A percentile compares a stretch with the other conserved stretches of the same genome.
Conservation (phyloP, 2,113 vertebrate species). For the Erythrolamprus reginae region DNA sequence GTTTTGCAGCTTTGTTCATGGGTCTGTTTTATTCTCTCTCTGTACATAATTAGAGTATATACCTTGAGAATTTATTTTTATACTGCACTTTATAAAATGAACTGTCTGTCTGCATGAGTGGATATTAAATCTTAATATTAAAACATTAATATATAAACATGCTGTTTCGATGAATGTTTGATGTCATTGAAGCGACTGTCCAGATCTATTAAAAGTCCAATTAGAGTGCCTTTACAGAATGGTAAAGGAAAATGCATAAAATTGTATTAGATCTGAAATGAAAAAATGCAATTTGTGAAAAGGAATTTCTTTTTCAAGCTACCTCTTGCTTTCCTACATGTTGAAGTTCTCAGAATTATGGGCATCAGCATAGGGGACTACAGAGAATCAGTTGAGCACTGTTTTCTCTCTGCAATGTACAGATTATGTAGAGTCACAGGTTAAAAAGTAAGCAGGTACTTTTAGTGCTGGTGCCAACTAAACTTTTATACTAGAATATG, state of each 20-base stretch:
- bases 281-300: not conserved
- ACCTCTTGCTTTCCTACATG: not conserved
- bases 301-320: not conserved
- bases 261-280: not conserved
- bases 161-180: not conserved
- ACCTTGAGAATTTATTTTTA: constrained; percentile 75
- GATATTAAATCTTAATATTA: constrained; percentile 46
- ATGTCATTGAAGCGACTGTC: not conserved
- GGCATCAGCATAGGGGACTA: not conserved
- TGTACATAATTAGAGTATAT: constrained; percentile 50
- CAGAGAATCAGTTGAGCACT: not conserved
- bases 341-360: not conserved
- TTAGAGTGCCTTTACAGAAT: not conserved
- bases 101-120: constrained; percentile 68
- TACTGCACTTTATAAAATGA: constrained; percentile 76
- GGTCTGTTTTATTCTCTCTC: constrained; percentile 59
- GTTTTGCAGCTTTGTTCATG: constrained; percentile 39
- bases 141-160: not conserved
- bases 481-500: not conserved
- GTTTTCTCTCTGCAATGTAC: not conserved
- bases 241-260: not conserved
- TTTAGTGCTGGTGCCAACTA: not conserved
- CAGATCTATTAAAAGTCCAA: not conserved
- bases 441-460: not conserved
- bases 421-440: not conserved